phyloP scores from a whole-genome alignment of 2,113 vertebrate genomes.

The Aythya baeri region DNA sequence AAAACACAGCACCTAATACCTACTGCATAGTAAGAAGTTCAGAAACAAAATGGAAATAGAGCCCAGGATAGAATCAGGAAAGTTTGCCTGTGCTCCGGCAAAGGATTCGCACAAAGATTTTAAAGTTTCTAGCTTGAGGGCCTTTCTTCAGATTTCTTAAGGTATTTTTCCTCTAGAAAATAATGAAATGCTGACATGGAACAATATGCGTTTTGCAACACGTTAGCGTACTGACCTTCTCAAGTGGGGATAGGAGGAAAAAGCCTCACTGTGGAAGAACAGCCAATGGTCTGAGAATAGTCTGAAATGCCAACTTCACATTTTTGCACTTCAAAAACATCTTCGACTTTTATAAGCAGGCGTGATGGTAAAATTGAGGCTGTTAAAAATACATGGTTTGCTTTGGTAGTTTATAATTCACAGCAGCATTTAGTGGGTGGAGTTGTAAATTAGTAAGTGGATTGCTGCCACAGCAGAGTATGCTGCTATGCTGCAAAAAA shows the following conservation, averaged over 20 bases:
- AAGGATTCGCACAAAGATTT: background rate
- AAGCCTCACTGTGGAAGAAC: background rate
- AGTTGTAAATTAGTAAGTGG: conserved; percentile 78
- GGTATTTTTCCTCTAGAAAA: background rate
- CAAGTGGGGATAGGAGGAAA: background rate
- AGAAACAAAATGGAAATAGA: background rate
- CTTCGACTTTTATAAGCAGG: conserved; percentile 52
- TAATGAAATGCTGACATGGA: background rate
- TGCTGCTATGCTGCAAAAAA: conserved; percentile 61
- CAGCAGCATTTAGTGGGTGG: conserved; percentile 74
- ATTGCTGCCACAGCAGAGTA: conserved; percentile 66
- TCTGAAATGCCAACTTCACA: conserved; percentile 71
- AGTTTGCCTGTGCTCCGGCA: background rate
- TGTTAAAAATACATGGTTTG: conserved; percentile 82
- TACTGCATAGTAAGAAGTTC: background rate
- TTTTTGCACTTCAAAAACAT: conserved; percentile 61
- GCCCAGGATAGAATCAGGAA: background rate
- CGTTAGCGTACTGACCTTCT: background rate
- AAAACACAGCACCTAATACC: background rate
- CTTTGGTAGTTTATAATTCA: conserved; percentile 82
- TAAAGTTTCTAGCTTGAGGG: background rate
- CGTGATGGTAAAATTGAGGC: conserved; percentile 75
- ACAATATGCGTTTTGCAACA: background rate
- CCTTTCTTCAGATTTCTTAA: background rate
- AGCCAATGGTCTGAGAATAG: conserved; percentile 53